Base-by-base conservation (phyloP, 2,113 vertebrate species). In the Leptobrachium leishanense region DNA sequence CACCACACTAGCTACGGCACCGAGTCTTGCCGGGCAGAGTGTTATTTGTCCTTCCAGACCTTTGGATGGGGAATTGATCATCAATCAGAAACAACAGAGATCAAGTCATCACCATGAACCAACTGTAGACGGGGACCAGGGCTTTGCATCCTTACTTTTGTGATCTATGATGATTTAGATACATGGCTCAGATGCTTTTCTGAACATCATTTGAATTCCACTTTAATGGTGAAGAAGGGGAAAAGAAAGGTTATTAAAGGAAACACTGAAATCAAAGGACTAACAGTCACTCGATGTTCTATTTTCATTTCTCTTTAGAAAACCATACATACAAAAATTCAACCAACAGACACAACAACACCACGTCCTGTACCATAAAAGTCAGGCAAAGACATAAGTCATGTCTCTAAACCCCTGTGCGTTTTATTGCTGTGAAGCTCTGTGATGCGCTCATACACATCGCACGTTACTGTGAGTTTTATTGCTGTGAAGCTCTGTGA, bases 191-290 rank as follows among this genome's bases (percentile, higher is more conserved):
- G 71, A 81, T 68, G 65, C 53, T 43, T 59, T 74, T 41, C 72
- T 12, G 53, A 50, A 71, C 41, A 74, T 81, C 78, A 81, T 81
- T 74, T 81, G 68, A 68, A 81, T 81, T 74, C 78, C 55, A 68
- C 68, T 74, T 74, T 64, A 74, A 74, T 62, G 69, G 50, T 81
- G 78, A 63, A 66, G 46, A 70, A 64, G 44, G 12, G n/a, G 46
- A 68, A 43, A 57, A 57, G 43, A 59, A n/a, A 70, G 39, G 68
- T 50, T 62, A 74, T 41, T 62, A 70, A 81, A 68, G 71, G 42
- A 74, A 74, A 81, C 53, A 68, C 64, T 74, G 78, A 68, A 68
- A 74, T 68, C 71, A 81, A 74, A 74, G 64, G 64, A 74, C 72
- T 68, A 62, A 68, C 40, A 81, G 68, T 74, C 64, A 20, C 68